These are phyloP conservation scores for Montipora sp. DNA, from an alignment of 64 coral and sea anemone species.

Conservation along the genomic window DNA sequence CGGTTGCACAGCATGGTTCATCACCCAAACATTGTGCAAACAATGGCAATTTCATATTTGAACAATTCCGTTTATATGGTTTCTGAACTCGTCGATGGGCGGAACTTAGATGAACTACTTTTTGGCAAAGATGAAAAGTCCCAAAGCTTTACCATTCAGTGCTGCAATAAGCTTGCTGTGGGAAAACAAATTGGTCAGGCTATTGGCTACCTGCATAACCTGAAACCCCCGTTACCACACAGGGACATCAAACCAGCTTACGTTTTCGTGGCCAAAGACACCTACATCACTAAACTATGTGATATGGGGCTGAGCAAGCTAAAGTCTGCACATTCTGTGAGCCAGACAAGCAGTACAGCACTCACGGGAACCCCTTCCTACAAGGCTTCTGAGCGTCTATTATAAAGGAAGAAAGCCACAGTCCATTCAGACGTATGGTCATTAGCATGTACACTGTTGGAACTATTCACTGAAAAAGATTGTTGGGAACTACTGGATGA, in stretches of 20 bases:
- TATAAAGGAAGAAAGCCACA: conserved; percentile 42
- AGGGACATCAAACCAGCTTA: conserved; percentile 48
- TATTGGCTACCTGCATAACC: conserved; percentile 14
- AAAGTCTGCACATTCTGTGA: conserved; percentile 30
- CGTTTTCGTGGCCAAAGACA: not conserved
- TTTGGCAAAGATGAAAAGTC: conserved; percentile 33
- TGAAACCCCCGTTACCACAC: conserved; percentile 16
- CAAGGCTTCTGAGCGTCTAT: conserved; percentile 53
- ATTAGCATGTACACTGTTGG: conserved; percentile 41
- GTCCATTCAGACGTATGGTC: conserved; percentile 63
- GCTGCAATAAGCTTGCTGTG: conserved; percentile 51
- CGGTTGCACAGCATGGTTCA: conserved; percentile 59
- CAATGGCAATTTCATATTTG: conserved; percentile 63
- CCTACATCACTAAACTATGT: conserved; percentile 52
- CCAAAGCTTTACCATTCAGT: not conserved
- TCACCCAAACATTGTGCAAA: conserved; percentile 81
- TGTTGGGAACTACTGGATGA: conserved; percentile 1
- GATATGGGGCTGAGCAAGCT: conserved; percentile 78
- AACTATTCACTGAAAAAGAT: conserved; percentile 43
- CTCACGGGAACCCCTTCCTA: conserved; percentile 53
- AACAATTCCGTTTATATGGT: conserved; percentile 79
- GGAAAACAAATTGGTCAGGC: conserved; percentile 68
- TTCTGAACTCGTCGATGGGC: conserved; percentile 66
- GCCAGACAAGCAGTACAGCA: not conserved
- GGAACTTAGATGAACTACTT: conserved; percentile 60